phyloP scores from a whole-genome alignment of 2,797 vertebrate genomes.

The Dendrocincla fuliginosa region DNA sequence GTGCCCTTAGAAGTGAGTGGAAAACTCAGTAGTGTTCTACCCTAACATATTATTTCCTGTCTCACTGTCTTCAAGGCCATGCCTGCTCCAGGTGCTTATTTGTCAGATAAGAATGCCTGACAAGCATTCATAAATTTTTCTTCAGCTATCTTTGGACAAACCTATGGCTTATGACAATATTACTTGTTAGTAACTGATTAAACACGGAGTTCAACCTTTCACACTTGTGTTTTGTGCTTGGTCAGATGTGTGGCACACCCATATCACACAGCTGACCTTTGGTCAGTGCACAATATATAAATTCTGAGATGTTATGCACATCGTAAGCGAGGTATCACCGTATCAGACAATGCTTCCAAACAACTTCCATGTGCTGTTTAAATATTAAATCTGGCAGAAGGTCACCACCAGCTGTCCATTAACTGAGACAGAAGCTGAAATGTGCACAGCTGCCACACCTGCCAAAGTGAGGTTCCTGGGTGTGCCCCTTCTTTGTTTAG shows the following conservation, averaged over 20 bases:
- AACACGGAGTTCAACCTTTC: neutral
- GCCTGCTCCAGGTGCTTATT: neutral
- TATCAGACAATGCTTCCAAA: neutral
- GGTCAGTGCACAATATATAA: neutral
- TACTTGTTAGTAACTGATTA: neutral
- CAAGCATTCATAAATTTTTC: neutral
- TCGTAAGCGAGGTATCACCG: accelerated
- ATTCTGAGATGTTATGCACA: neutral
- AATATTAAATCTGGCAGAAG: neutral
- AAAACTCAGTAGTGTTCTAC: neutral
- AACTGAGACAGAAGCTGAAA: neutral
- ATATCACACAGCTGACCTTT: neutral
- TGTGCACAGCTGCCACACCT: neutral
- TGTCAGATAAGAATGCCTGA: neutral
- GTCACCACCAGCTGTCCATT: neutral
- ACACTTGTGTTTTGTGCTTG: neutral
- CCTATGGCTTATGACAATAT: neutral
- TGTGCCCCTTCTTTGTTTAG: neutral
- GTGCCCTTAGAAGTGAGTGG: neutral
- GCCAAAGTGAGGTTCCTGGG: accelerated
- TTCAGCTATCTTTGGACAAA: neutral
- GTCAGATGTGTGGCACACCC: neutral
- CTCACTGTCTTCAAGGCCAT: neutral
- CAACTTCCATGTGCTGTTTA: neutral
- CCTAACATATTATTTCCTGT: neutral